Conservation (phyloP, 1,140 invertebrate species). For the Pseudomyrmex dendroicus region DNA sequence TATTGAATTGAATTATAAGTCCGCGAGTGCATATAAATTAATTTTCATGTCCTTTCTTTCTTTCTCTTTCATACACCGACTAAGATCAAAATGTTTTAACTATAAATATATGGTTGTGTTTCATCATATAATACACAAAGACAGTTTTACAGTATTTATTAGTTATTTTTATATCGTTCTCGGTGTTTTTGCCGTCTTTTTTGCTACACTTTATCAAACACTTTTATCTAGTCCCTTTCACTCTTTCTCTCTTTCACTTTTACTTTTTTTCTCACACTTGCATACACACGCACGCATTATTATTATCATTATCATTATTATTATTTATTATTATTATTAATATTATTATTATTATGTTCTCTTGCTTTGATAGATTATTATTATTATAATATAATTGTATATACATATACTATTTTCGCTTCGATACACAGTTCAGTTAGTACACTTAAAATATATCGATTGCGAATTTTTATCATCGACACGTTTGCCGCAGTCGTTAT, state of each 20-base stretch:
- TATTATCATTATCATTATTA: slow-evolving; percentile 64
- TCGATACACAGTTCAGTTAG: slow-evolving; percentile 75
- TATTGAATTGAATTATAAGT: neutral
- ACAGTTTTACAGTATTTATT: slow-evolving; percentile 61
- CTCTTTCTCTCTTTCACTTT: neutral
- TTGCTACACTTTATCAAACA: slow-evolving; percentile 20
- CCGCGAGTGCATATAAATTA: slow-evolving; percentile 31
- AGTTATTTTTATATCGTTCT: slow-evolving; percentile 28
- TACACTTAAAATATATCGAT: slow-evolving; percentile 69
- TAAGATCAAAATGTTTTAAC: slow-evolving; percentile 34
- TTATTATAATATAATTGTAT: slow-evolving; percentile 70
- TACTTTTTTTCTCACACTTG: slow-evolving; percentile 2
- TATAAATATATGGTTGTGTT: slow-evolving; percentile 43
- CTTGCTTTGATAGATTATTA: slow-evolving; percentile 62
- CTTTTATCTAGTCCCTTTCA: slow-evolving; percentile 43
- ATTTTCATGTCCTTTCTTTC: slow-evolving; percentile 10
- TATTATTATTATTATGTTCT: slow-evolving; percentile 23
- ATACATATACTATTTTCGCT: slow-evolving; percentile 76
- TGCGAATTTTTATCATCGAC: slow-evolving; percentile 54
- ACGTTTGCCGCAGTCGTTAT: slow-evolving; percentile 22
- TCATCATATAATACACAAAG: slow-evolving; percentile 63
- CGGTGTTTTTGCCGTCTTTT: neutral
- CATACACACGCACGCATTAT: slow-evolving; percentile 25
- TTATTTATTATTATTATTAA: too few relatives aligned
- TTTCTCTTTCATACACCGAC: neutral